Base-by-base conservation (phyloP, 1,140 invertebrate species). In the Agraylea sexmaculata region DNA sequence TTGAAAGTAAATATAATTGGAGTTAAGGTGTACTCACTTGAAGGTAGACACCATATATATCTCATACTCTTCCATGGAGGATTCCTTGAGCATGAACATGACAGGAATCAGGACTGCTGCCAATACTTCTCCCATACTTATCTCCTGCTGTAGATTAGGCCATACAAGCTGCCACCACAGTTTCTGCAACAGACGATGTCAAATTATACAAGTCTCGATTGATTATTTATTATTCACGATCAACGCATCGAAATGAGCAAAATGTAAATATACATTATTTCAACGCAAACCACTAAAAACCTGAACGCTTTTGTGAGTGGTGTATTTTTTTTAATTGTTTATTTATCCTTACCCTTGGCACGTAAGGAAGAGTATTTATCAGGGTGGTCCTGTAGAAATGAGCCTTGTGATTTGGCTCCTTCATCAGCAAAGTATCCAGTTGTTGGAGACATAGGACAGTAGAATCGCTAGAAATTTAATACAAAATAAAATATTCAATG, bases 121-220 rank as follows among this genome's bases (percentile, higher is more conserved):
- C 33, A 93, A 68, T 11, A 91, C 83, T 55, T 95, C 91, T 37
- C 82, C 75, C 21, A 78, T 80, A 53, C 78, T 74, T 57, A 93
- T 77, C 61, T 95, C 91, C 35, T 77, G 70, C 54, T 87, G 78
- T 32, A 97, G 67, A 54, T 79, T 82, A 13, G 89, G 89, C 82
- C 92, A 91, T 18, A 95, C 79, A 57, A 91, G 86, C 60, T 88
- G 83, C 66, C 91, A 95, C 77, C 90, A 88, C 12, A 96, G 66
- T 86, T 95, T 95, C 91, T 97, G 69, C 27, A 71, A 68, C 41
- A 55, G 47, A n/a, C n/a, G n/a, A n/a, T n/a, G n/a, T n/a, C n/a
- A n/a, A 40, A 17, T 35, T 35, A 23, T 40, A 40, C 13, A 31
- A 15, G 11, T 31, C 16, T 31, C 30, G 12, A n/a, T n/a, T n/a